Evolutionary conservation across 2,888 invertebrate species (phyloP).

Genomic region (Tribolium freemani): DNA sequence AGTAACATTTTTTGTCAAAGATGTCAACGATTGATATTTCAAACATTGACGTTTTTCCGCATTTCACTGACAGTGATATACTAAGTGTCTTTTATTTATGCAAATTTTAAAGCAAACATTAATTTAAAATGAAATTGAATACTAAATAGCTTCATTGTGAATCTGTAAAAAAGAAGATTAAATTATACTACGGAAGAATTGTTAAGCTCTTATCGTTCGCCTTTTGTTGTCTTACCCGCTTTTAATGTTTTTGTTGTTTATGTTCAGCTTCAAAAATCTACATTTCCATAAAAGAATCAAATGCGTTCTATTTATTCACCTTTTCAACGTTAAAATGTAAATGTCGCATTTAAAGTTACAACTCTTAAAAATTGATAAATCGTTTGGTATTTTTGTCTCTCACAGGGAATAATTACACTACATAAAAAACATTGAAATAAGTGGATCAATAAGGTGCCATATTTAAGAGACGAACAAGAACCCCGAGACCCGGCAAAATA

Average conservation of each 20-base stretch:
- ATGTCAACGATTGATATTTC: too few species aligned
- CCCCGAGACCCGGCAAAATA: too few species aligned
- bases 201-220: constrained; percentile 25
- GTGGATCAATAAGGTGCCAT: too few species aligned
- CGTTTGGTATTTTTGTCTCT: neutral
- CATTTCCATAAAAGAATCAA: constrained; percentile 37
- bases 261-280: constrained; percentile 36
- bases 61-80: too few species aligned
- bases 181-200: constrained; percentile 26
- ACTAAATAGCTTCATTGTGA: constrained; percentile 23
- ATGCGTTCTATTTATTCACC: constrained; percentile 30
- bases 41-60: too few species aligned
- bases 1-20: too few species aligned
- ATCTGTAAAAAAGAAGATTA: constrained; percentile 30
- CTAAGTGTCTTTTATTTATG: neutral
- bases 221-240: constrained; percentile 16
- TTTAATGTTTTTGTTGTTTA: constrained; percentile 43
- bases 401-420: too few species aligned
- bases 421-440: too few species aligned
- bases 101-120: neutral
- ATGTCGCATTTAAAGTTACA: constrained; percentile 33
- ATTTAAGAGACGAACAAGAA: too few species aligned
- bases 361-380: constrained; percentile 36
- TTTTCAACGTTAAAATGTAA: constrained; percentile 39
- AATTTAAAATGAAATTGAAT: constrained; percentile 21